Percentiles rank a stretch among this genome's conserved stretches.
Conservation (phyloP, 2,888 invertebrate genomes). For the Mythimna vitellina region DNA sequence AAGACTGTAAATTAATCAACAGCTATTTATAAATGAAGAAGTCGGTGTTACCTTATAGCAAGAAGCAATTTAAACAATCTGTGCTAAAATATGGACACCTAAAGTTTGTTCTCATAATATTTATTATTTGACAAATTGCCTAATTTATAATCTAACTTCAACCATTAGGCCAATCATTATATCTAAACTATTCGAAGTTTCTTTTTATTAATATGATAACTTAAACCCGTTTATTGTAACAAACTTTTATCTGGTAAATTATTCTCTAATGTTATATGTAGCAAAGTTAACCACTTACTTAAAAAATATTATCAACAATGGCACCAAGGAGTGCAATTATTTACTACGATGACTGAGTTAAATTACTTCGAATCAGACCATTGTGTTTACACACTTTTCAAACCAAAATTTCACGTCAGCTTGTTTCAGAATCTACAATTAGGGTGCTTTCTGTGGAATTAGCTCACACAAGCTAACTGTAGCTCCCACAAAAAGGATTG, state of each 20-base stretch:
- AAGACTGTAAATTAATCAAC: constrained; percentile 28
- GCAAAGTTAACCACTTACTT: background rate
- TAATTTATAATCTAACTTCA: constrained; percentile 46
- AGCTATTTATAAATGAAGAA: constrained; percentile 5
- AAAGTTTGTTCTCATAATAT: constrained; percentile 42
- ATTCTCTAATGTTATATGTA: constrained; percentile 2
- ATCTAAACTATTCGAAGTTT: constrained; percentile 28
- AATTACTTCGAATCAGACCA: constrained; percentile 1
- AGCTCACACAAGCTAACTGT: constrained; percentile 9
- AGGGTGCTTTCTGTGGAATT: constrained; percentile 25
- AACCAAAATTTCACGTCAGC: constrained; percentile 5
- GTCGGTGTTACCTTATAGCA: constrained; percentile 10
- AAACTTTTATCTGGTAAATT: constrained; percentile 16
- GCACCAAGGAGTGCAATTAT: background rate
- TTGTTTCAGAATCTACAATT: constrained; percentile 26
- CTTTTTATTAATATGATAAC: constrained; percentile 17
- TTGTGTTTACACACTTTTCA: constrained; percentile 21
- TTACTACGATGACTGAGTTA: background rate
- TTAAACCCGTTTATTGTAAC: constrained; percentile 5
- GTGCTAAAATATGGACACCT: constrained; percentile 35
- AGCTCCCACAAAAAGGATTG: constrained; percentile 27
- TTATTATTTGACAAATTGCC: constrained; percentile 43
- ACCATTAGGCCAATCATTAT: constrained; percentile 29
- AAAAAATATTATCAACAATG: constrained; percentile 6
- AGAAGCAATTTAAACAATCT: constrained; percentile 37